Conservation (phyloP, 2,113 vertebrate species). For the Silurus asotus region DNA sequence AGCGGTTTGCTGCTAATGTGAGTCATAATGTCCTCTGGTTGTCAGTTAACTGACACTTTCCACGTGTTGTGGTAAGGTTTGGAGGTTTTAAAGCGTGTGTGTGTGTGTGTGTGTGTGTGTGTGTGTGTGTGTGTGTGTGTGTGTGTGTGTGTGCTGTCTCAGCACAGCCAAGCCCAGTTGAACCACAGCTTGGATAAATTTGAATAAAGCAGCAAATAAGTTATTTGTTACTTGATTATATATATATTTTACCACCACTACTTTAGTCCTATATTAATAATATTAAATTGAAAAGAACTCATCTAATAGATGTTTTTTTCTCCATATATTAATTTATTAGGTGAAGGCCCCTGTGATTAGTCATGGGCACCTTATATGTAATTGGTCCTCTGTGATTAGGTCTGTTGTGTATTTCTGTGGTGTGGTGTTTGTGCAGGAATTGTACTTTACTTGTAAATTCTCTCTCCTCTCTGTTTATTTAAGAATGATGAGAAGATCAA, state of each 20-base stretch:
- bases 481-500: conserved; percentile 44
- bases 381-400: not conserved
- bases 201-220: not conserved
- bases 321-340: too few relatives aligned
- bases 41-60: not conserved
- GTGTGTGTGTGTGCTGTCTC: not conserved
- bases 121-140: not conserved
- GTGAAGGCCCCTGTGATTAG: not conserved
- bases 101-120: not conserved
- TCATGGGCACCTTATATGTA: not conserved
- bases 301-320: not conserved
- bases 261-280: not conserved
- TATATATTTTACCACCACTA: rapidly evolving
- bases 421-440: not conserved
- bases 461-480: not conserved
- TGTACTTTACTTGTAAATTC: not conserved
- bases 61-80: not conserved
- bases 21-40: conserved; percentile 8
- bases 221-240: not conserved
- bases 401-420: not conserved
- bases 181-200: not conserved
- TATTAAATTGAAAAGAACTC: not conserved
- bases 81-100: not conserved
- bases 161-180: not conserved
- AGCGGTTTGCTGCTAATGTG: not conserved